Conservation (phyloP, 2,113 vertebrate genomes). For the Neogobius melanostomus region DNA sequence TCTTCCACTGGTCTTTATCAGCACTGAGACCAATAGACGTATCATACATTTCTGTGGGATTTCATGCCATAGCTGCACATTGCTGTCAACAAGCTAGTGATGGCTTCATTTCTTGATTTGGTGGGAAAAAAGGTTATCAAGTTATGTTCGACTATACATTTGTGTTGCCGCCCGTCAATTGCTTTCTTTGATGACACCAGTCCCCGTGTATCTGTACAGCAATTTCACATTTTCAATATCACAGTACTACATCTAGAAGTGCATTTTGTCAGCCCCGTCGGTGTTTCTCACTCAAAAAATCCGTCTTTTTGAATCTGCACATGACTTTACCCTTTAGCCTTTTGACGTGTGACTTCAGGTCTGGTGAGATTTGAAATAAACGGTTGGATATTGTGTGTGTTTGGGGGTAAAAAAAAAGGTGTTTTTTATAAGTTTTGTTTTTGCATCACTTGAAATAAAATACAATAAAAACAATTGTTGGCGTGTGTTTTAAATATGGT, state of each 20-base stretch:
- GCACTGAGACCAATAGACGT: not conserved
- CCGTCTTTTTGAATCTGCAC: not conserved
- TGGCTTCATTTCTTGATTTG: too few species aligned
- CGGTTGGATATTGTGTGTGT: constrained; percentile 54
- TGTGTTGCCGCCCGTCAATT: not conserved
- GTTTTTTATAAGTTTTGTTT: constrained; percentile 56
- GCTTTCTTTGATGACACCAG: not conserved
- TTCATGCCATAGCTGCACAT: not conserved
- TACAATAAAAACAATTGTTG: constrained; percentile 35
- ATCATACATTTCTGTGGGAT: not conserved
- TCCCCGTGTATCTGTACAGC: not conserved
- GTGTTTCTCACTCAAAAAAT: not conserved
- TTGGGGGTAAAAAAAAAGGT: constrained; percentile 52
- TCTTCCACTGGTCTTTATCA: constrained; percentile 1
- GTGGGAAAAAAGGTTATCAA: not conserved
- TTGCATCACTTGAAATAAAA: constrained; percentile 73
- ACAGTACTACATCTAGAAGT: not conserved
- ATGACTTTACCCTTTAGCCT: not conserved
- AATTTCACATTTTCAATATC: not conserved
- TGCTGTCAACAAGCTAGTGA: too few species aligned
- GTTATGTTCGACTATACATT: not conserved
- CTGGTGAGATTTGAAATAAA: constrained; percentile 2
- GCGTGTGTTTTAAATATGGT: constrained; percentile 10
- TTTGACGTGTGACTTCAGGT: not conserved
- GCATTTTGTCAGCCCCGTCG: not conserved